Evolutionary conservation across 2,113 vertebrate species (phyloP).

Genomic region (Atrichornis clamosus): DNA sequence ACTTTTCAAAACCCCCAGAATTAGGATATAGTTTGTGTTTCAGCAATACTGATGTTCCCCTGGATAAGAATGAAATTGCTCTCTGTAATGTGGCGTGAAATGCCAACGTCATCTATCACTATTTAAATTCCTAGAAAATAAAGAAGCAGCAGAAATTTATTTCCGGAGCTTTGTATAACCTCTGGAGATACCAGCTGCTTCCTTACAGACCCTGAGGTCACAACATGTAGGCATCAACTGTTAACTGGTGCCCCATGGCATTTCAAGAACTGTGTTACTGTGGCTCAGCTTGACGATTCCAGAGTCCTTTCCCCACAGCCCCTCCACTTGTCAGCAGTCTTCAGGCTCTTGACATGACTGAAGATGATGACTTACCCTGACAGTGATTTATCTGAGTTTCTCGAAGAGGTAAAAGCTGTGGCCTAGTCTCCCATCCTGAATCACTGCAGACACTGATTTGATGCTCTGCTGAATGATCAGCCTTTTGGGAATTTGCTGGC

Average conservation of each 20-base stretch:
- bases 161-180: neutral
- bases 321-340: neutral
- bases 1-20: neutral
- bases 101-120: neutral
- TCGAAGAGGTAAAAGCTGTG: neutral
- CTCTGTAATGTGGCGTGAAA: neutral
- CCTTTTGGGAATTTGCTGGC: neutral
- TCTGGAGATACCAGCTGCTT: neutral
- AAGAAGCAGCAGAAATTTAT: neutral
- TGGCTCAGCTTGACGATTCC: neutral
- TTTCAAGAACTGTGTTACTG: fast-evolving
- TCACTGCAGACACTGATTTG: neutral
- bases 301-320: neutral
- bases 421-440: neutral
- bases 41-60: neutral
- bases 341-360: neutral
- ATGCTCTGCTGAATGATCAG: neutral
- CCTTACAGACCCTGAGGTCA: neutral
- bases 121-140: neutral
- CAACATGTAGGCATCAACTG: neutral
- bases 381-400: neutral
- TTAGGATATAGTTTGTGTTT: neutral
- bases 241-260: neutral
- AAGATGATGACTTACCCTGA: neutral
- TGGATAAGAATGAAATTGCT: neutral